A percentile compares a stretch with the other conserved stretches of the same genome.
Evolutionary conservation across 53 echinoderm and acorn worm species (phyloP).

Genomic region (Crossaster papposus): DNA sequence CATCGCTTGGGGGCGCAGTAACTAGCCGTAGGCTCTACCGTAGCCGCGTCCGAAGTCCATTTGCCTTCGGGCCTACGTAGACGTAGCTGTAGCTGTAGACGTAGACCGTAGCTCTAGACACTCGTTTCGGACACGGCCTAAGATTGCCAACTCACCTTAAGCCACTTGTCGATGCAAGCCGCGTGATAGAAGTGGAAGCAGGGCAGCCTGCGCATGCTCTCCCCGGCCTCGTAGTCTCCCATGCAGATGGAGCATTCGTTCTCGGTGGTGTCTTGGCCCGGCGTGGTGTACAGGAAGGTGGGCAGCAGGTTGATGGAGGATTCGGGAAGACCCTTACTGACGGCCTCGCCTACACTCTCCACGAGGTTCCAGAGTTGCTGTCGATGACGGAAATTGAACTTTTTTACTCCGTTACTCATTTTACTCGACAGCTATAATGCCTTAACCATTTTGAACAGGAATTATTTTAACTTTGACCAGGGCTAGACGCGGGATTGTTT

Average conservation of each 20-base stretch:
- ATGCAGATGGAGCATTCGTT: conserved; percentile 87
- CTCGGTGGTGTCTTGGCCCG: background rate
- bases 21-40: too few species aligned
- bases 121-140: too few species aligned
- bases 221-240: conserved; percentile 83
- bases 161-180: conserved; percentile 88
- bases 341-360: conserved; percentile 77
- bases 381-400: background rate
- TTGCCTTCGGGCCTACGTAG: too few species aligned
- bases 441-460: too few species aligned
- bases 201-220: conserved; percentile 77
- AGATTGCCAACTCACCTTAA: conserved; percentile 68
- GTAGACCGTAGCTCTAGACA: too few species aligned
- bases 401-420: background rate
- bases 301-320: conserved; percentile 80
- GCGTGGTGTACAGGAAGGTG: conserved; percentile 69
- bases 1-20: too few species aligned
- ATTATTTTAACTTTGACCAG: too few species aligned
- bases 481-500: too few species aligned
- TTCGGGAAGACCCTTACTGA: conserved; percentile 73
- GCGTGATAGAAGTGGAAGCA: conserved; percentile 94
- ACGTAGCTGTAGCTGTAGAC: too few species aligned
- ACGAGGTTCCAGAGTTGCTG: conserved; percentile 85
- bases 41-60: too few species aligned
- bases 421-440: too few species aligned